phyloP scores from a whole-genome alignment of 2,797 vertebrate genomes.

The Chelidonichthys spinosus region DNA sequence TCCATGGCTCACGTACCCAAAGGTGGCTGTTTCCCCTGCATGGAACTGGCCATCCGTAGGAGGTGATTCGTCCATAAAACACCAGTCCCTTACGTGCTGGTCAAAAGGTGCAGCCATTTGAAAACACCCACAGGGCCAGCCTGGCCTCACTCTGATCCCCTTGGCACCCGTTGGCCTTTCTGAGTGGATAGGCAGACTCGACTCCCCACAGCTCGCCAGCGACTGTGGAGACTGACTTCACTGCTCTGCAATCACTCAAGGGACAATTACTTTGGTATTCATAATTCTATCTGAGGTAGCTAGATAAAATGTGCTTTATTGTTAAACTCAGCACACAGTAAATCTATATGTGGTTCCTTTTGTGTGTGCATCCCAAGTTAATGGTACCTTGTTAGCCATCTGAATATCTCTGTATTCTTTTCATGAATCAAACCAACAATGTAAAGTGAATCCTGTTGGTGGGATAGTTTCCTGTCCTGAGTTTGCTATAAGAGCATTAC shows the following conservation, averaged over 20 bases:
- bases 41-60: constrained; percentile 52
- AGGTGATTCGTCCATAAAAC: constrained; percentile 47
- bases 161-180: constrained; percentile 75
- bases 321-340: background rate
- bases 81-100: constrained; percentile 42
- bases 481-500: background rate
- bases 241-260: constrained; percentile 38
- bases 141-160: constrained; percentile 68
- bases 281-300: background rate
- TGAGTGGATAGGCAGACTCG: constrained; percentile 61
- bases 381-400: background rate
- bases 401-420: background rate
- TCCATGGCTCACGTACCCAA: constrained; percentile 36
- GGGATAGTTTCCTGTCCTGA: constrained; percentile 10
- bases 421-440: background rate
- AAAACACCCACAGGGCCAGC: constrained; percentile 74
- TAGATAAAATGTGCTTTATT: constrained; percentile 1
- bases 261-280: constrained; percentile 39
- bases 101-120: constrained; percentile 74
- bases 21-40: constrained; percentile 50
- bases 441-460: background rate
- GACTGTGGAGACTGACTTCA: constrained; percentile 47
- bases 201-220: constrained; percentile 57
- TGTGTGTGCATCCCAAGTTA: background rate
- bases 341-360: background rate